Evolutionary conservation across 2,113 vertebrate genomes (phyloP), one percentile per base, ranked within the genome.

Genomic region (Limnothrissa miodon): DNA sequence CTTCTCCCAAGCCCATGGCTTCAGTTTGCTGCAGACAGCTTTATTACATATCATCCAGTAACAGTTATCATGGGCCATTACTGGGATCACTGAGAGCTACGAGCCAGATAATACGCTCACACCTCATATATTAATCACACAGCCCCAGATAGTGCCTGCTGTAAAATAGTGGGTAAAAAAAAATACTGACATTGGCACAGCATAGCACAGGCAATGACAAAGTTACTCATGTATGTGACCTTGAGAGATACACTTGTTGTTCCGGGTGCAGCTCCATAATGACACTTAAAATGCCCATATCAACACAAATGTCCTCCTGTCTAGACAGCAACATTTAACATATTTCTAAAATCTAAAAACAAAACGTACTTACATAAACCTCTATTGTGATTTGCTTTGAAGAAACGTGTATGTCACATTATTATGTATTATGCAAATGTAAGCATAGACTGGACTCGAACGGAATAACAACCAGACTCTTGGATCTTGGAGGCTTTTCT

Each of bases 91-190:
- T 79, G 78, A 46, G 51, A 56, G 33, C 56, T 80, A 66, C 48
- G 81, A 85, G 84, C 84, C 56, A 66, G 53, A 85, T 48, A 80
- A 85, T 78, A 85, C 81, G 25, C 8, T 81, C 46, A n/a, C 81
- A 74, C 25, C 66, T 36, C 51, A 81, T 15, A 36, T 59, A 81
- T 56, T 53, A 33, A 56, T 81, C 46, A 81, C 48, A 39, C 48
- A 39, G 13, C 66, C 66, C 66, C 66, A 74, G 25, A 74, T 39
- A 74, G 7, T 5, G 66, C 66, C 66, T 74, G 66, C 29, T 29
- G 51, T 56, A 74, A 74, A 74, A 74, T 39, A 36, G 10, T 17
- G 29, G 15, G 6, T 42, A 4, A 56, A 36, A 74, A 74, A 15
- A 74, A n/a, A n/a, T n/a, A n/a, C n/a, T 36, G 25, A 74, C 66